Conservation (phyloP, 2,888 invertebrate species). For the Phalera bucephala region DNA sequence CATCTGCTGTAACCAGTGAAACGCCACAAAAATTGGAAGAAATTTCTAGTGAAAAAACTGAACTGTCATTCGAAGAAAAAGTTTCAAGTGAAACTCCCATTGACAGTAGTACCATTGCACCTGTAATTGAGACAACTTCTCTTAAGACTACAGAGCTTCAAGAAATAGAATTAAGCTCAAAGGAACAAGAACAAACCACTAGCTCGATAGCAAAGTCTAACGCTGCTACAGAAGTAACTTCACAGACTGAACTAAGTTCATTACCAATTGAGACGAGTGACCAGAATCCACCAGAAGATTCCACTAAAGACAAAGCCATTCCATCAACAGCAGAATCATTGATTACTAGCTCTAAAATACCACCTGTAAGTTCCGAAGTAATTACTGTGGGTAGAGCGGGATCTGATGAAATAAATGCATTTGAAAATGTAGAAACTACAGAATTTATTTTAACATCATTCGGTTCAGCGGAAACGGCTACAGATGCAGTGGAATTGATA, state of each 20-base stretch:
- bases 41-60: conserved; percentile 11
- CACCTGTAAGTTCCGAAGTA: conserved; percentile 43
- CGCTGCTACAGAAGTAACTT: conserved; percentile 61
- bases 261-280: conserved; percentile 73
- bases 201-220: conserved; percentile 53
- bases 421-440: conserved; percentile 66
- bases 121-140: conserved; percentile 27
- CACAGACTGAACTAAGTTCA: conserved; percentile 69
- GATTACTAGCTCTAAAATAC: conserved; percentile 39
- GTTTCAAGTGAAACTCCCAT: conserved; percentile 15
- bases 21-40: conserved; percentile 21
- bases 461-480: conserved; percentile 62
- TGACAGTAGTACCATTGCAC: conserved; percentile 10
- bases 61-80: conserved; percentile 11
- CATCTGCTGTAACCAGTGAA: conserved; percentile 28
- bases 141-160: conserved; percentile 17
- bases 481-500: conserved; percentile 64
- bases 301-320: conserved; percentile 45
- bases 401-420: conserved; percentile 41
- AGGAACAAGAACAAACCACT: conserved; percentile 46
- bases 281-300: conserved; percentile 64
- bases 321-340: conserved; percentile 43
- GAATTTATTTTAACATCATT: conserved; percentile 61
- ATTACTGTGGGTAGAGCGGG: conserved; percentile 45
- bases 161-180: conserved; percentile 27